Conservation (phyloP, 2,888 invertebrate genomes). For the Nemotelus pantherinus region DNA sequence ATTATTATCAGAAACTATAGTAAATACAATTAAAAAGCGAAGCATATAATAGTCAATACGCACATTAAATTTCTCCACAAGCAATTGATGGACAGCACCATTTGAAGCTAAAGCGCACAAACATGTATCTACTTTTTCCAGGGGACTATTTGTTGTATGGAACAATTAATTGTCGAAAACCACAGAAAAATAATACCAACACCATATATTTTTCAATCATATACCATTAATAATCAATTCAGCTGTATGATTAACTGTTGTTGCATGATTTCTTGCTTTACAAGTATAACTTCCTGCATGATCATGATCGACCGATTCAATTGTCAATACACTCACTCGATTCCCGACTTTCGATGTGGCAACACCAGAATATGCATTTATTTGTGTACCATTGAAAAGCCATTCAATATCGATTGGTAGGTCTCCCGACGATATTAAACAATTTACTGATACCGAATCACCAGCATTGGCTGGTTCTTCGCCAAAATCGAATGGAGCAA, state of each 20-base stretch:
- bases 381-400: constrained; percentile 65
- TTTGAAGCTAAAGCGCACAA: no score
- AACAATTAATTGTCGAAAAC: no score
- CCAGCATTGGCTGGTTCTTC: constrained; percentile 70
- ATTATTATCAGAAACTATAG: no score
- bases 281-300: constrained; percentile 74
- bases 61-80: no score
- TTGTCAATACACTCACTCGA: constrained; percentile 68
- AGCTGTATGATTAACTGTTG: constrained; percentile 69
- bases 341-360: constrained; percentile 62
- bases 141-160: no score
- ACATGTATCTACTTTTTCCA: no score
- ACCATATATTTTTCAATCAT: background rate
- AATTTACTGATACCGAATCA: constrained; percentile 71
- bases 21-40: no score
- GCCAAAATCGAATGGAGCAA: constrained; percentile 77
- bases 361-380: constrained; percentile 52
- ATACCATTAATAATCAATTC: constrained; percentile 60
- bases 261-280: constrained; percentile 70
- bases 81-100: no score
- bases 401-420: constrained; percentile 76
- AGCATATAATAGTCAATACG: no score
- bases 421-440: constrained; percentile 76
- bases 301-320: constrained; percentile 70
- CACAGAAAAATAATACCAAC: no score